phyloP scores from a whole-genome alignment of 1,140 invertebrate species.

The Zophobas atratus region DNA sequence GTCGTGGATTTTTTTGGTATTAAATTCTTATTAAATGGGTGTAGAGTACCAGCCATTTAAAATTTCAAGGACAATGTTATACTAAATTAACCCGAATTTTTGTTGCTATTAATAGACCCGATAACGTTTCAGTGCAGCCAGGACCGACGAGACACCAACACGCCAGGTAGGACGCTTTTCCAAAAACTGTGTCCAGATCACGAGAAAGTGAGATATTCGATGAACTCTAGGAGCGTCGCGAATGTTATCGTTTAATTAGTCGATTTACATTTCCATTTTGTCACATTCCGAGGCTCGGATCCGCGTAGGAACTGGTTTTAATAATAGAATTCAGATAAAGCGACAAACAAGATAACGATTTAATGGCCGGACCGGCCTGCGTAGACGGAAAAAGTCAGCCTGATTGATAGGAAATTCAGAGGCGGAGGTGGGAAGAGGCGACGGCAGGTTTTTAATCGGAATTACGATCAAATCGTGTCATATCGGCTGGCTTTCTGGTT shows the following conservation, averaged over 20 bases:
- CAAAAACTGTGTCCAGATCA: not conserved
- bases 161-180: too few relatives aligned
- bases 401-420: constrained; percentile 1
- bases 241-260: constrained; percentile 9
- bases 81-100: too few relatives aligned
- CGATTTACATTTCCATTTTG: constrained; percentile 14
- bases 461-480: too few relatives aligned
- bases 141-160: too few relatives aligned
- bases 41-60: too few relatives aligned
- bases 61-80: too few relatives aligned
- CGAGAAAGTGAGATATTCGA: not conserved
- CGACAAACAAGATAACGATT: constrained; percentile 36
- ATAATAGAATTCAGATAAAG: constrained; percentile 39
- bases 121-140: too few relatives aligned
- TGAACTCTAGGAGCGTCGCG: not conserved
- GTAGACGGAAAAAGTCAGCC: not conserved
- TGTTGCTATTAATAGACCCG: too few relatives aligned
- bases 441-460: too few relatives aligned
- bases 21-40: too few relatives aligned
- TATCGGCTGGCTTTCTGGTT: too few relatives aligned
- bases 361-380: not conserved
- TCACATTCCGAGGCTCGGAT: constrained; percentile 15
- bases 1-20: too few relatives aligned
- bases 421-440: not conserved
- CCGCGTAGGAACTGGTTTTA: constrained; percentile 39